Conservation (phyloP, 2,113 vertebrate genomes). For the Pseudorectes ferrugineus region DNA sequence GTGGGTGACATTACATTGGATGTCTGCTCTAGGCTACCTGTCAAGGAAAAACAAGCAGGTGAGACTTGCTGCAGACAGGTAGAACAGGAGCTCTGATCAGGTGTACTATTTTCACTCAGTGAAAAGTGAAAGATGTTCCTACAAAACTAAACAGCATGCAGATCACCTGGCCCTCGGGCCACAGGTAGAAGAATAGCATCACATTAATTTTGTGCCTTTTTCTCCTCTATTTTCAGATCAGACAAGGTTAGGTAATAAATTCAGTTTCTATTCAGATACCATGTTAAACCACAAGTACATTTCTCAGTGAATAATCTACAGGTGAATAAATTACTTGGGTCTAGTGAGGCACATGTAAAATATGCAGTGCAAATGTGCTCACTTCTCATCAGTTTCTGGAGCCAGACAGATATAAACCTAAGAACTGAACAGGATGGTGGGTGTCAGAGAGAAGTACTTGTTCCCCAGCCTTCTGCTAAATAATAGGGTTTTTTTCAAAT, state of each 20-base stretch:
- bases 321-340: background rate
- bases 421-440: background rate
- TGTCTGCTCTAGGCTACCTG: background rate
- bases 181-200: background rate
- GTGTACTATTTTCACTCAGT: background rate
- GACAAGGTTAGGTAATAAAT: background rate
- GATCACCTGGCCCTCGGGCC: background rate
- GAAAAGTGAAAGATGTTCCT: background rate
- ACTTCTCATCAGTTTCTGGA: background rate
- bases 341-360: background rate
- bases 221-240: background rate
- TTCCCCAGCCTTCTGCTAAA: background rate
- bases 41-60: background rate
- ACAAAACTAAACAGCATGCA: background rate
- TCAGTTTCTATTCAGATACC: background rate
- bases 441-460: background rate
- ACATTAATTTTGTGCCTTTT: background rate
- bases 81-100: background rate
- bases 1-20: background rate
- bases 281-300: background rate
- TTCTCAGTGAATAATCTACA: conserved; percentile 31
- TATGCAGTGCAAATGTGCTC: background rate
- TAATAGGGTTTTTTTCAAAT: background rate
- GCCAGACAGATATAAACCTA: background rate
- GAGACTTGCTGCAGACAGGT: background rate